A percentile compares a stretch with the other conserved stretches of the same genome.
Evolutionary conservation across 2,888 invertebrate genomes (phyloP).

Genomic region (Thymelicus sylvestris): DNA sequence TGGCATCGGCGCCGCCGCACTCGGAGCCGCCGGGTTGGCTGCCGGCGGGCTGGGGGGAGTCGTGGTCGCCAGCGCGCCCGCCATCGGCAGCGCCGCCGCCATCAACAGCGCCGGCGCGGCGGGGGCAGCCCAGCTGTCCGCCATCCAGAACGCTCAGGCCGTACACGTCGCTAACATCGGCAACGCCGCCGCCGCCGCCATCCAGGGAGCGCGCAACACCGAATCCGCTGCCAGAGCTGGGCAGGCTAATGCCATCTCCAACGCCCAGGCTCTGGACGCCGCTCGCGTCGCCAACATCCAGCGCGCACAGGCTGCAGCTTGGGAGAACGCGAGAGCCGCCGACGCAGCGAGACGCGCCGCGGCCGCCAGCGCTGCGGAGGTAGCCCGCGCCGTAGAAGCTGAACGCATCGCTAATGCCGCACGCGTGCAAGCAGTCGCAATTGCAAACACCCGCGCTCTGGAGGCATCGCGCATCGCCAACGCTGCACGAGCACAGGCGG

Average conservation of each 20-base stretch:
- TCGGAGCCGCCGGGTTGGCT: constrained; percentile 44
- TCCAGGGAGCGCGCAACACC: constrained; percentile 73
- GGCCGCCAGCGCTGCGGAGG: constrained; percentile 60
- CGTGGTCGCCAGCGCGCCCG: constrained; percentile 40
- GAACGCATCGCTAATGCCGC: constrained; percentile 74
- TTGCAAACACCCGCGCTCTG: constrained; percentile 73
- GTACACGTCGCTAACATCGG: constrained; percentile 58
- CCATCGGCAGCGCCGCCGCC: constrained; percentile 58
- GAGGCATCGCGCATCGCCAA: constrained; percentile 78
- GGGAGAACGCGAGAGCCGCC: constrained; percentile 72
- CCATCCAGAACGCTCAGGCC: constrained; percentile 78
- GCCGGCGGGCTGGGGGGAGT: constrained; percentile 42
- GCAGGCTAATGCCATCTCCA: constrained; percentile 72
- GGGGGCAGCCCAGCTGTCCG: constrained; percentile 75
- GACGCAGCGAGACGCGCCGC: constrained; percentile 75
- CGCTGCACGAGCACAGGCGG: constrained; percentile 64
- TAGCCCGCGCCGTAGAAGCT: constrained; percentile 64
- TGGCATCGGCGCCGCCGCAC: constrained; percentile 41
- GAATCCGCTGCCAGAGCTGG: constrained; percentile 75
- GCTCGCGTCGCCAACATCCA: constrained; percentile 74
- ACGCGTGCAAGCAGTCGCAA: constrained; percentile 74
- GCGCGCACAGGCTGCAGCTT: constrained; percentile 76
- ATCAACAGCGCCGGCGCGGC: constrained; percentile 73
- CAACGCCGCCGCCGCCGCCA: constrained; percentile 71
- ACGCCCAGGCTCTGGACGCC: constrained; percentile 75